Conservation (phyloP, 2,888 invertebrate species). For the Hemaris fuciformis region DNA sequence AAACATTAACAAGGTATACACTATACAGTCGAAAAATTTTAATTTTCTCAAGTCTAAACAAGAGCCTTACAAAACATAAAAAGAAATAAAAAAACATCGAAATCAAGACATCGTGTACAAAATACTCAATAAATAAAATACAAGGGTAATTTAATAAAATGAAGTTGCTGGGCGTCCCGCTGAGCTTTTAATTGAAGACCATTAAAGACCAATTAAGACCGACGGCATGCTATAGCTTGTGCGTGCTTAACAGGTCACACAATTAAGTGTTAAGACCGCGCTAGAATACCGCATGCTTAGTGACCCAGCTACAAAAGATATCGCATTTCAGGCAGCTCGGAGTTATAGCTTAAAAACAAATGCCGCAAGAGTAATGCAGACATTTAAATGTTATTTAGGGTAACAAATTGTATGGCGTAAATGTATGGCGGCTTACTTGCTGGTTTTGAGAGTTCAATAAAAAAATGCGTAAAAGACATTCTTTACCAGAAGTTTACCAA, state of each 20-base stretch:
- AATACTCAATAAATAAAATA: background rate
- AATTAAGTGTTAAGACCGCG: background rate
- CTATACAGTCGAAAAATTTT: too few relatives aligned
- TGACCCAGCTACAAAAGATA: slow-evolving; percentile 1
- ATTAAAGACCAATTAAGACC: background rate
- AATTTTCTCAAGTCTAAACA: background rate
- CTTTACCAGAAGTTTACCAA: background rate
- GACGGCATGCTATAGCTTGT: background rate
- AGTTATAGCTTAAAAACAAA: background rate
- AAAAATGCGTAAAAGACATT: background rate
- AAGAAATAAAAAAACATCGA: background rate
- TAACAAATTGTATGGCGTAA: background rate
- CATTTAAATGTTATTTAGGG: background rate
- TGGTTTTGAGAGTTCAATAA: background rate
- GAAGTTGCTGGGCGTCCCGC: background rate
- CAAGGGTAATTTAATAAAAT: background rate
- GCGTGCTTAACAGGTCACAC: slow-evolving; percentile 1
- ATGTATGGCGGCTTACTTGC: background rate
- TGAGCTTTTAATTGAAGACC: slow-evolving; percentile 3
- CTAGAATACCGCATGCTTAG: background rate
- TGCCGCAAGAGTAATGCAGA: background rate
- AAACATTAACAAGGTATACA: background rate
- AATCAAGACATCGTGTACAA: background rate
- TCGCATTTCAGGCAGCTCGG: background rate
- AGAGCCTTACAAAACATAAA: background rate